phyloP scores from a whole-genome alignment of 2,797 vertebrate species.

The Hoplostethus mediterraneus region DNA sequence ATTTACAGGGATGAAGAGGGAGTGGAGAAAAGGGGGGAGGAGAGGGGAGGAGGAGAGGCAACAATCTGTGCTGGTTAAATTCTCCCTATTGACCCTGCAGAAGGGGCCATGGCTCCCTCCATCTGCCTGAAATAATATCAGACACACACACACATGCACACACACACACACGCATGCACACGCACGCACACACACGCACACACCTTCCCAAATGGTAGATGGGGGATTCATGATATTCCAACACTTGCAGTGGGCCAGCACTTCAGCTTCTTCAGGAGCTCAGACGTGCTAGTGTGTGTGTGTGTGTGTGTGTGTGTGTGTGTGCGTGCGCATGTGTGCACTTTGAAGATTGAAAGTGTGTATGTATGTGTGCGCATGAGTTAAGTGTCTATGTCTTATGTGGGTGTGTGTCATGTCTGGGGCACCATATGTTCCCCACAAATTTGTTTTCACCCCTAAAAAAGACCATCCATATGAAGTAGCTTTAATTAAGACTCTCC shows the following conservation, averaged over 20 bases:
- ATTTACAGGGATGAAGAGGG: conserved; percentile 47
- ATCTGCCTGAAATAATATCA: conserved; percentile 76
- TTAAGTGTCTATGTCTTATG: conserved; percentile 57
- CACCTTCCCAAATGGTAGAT: conserved; percentile 62
- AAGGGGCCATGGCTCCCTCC: conserved; percentile 69
- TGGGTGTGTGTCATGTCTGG: conserved; percentile 77
- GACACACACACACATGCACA: conserved; percentile 45
- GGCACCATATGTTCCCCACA: conserved; percentile 84
- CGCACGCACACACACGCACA: conserved; percentile 26
- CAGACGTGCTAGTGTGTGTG: conserved; percentile 36
- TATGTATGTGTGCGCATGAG: conserved; percentile 36
- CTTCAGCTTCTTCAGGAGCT: conserved; percentile 58
- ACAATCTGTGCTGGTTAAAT: conserved; percentile 79
- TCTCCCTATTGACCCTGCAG: conserved; percentile 75
- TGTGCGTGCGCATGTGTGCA: conserved; percentile 19
- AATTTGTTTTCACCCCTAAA: conserved; percentile 84
- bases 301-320: conserved; percentile 13
- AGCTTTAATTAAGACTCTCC: conserved; percentile 79
- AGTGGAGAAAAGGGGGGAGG: conserved; percentile 16
- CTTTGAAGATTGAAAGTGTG: conserved; percentile 65
- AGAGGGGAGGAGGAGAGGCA: conserved; percentile 48
- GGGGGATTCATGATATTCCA: conserved; percentile 75
- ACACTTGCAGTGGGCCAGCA: conserved; percentile 64
- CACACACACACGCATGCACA: conserved; percentile 7
- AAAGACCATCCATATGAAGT: conserved; percentile 78